Evolutionary conservation across 2,888 invertebrate genomes (phyloP).

Genomic region (Torymus tubicola): DNA sequence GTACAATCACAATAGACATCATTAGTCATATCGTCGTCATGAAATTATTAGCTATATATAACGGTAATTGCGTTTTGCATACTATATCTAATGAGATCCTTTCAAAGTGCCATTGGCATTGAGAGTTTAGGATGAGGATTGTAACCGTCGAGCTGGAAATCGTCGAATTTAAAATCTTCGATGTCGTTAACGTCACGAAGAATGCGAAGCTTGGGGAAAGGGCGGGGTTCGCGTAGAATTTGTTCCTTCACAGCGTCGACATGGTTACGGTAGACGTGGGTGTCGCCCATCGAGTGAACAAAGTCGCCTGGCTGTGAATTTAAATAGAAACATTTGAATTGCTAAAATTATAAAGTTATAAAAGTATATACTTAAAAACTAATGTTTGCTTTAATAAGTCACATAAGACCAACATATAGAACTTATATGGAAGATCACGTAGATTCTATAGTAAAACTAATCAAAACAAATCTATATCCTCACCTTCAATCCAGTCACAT

Average conservation of each 20-base stretch:
- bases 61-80: too few species aligned
- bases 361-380: too few species aligned
- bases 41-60: too few species aligned
- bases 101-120: slow-evolving; percentile 93
- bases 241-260: slow-evolving; percentile 90
- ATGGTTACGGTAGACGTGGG: slow-evolving; percentile 96
- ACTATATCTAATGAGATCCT: neutral
- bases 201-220: slow-evolving; percentile 90
- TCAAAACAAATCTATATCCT: too few species aligned
- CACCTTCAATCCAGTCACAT: slow-evolving; percentile 92
- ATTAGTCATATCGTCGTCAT: too few species aligned
- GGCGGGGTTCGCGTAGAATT: slow-evolving; percentile 85
- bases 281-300: slow-evolving; percentile 95
- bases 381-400: neutral
- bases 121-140: slow-evolving; percentile 92
- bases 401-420: too few species aligned
- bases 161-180: slow-evolving; percentile 90
- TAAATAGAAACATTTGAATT: too few species aligned
- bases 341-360: neutral
- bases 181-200: slow-evolving; percentile 85
- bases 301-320: slow-evolving; percentile 89
- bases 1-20: too few species aligned
- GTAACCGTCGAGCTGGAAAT: slow-evolving; percentile 91
- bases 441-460: too few species aligned
- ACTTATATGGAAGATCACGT: too few species aligned